These are phyloP conservation scores for Microtus richardsoni DNA, from an alignment of 2,113 vertebrate genomes.

Conservation along the genomic window DNA sequence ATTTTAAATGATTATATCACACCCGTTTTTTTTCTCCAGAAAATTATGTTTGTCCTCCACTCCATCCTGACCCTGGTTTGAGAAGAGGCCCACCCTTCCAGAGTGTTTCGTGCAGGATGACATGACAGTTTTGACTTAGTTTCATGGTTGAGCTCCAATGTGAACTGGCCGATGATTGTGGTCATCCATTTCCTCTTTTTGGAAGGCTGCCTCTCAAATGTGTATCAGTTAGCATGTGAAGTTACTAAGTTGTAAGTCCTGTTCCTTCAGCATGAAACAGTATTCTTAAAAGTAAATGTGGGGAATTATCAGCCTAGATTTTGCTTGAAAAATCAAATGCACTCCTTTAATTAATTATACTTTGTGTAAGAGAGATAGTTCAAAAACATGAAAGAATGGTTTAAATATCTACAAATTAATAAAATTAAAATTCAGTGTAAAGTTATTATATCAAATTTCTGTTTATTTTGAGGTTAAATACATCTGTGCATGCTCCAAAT, in stretches of 20 bases:
- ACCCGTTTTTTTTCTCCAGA: neutral
- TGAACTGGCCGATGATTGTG: slow-evolving; percentile 60
- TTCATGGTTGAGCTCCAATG: slow-evolving; percentile 54
- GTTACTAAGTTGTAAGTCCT: slow-evolving; percentile 41
- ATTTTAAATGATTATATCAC: slow-evolving; percentile 1
- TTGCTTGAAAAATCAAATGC: neutral
- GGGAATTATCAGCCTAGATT: neutral
- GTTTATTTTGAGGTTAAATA: neutral
- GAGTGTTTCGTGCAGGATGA: slow-evolving; percentile 57
- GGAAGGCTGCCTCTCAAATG: slow-evolving; percentile 61
- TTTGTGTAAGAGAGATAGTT: neutral
- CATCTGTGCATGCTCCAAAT: slow-evolving; percentile 3
- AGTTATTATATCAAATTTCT: neutral
- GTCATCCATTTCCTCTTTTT: slow-evolving; percentile 62
- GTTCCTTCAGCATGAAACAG: slow-evolving; percentile 46
- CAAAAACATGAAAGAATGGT: neutral
- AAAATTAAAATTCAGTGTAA: neutral
- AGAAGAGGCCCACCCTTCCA: slow-evolving; percentile 58
- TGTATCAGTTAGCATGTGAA: slow-evolving; percentile 59
- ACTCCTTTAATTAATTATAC: neutral
- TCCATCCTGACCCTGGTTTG: slow-evolving; percentile 59
- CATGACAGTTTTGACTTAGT: slow-evolving; percentile 62
- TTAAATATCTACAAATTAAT: slow-evolving; percentile 9
- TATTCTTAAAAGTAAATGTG: slow-evolving; percentile 16
- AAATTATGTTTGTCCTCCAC: neutral